These are phyloP conservation scores for Zootermopsis nevadensis DNA, from an alignment of 2,888 invertebrate species.

Conservation along the genomic window DNA sequence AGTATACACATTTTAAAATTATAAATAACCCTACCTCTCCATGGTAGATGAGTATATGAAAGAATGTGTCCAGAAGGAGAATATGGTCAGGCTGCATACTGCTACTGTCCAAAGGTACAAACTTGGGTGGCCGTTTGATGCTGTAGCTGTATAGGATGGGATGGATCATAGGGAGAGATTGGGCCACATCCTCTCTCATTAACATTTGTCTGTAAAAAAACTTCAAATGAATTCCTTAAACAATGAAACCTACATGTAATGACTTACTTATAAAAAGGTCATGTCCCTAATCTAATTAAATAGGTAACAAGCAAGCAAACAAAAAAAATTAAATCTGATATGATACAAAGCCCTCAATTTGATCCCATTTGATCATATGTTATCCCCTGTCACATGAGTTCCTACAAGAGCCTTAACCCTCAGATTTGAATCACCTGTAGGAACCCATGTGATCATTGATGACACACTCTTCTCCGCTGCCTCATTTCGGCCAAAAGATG, in stretches of 20 bases:
- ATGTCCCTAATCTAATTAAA: no score
- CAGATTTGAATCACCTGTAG: no score
- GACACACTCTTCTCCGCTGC: no score
- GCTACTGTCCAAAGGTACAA: conserved; percentile 96
- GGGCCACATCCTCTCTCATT: conserved; percentile 96
- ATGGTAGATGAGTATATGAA: conserved; percentile 99
- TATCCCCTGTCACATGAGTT: no score
- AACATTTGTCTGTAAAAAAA: conserved; percentile 85
- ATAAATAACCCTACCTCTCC: conserved; percentile 80
- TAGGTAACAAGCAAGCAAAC: no score
- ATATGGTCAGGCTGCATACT: conserved; percentile 98
- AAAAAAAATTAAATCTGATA: no score
- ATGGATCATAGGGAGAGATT: conserved; percentile 99
- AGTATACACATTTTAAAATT: conserved; percentile 49
- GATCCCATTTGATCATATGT: no score
- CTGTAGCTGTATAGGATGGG: conserved; percentile 99
- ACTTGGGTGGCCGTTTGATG: conserved; percentile 97
- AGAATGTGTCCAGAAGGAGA: conserved; percentile 99
- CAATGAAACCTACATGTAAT: not conserved
- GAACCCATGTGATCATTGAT: no score
- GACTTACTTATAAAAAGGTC: no score
- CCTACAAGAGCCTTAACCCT: no score
- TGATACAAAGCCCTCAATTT: no score
- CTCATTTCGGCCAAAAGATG: no score
- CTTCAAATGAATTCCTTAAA: not conserved